Base-by-base conservation (phyloP, 2,113 vertebrate genomes). In the Reinhardtius hippoglossoides region DNA sequence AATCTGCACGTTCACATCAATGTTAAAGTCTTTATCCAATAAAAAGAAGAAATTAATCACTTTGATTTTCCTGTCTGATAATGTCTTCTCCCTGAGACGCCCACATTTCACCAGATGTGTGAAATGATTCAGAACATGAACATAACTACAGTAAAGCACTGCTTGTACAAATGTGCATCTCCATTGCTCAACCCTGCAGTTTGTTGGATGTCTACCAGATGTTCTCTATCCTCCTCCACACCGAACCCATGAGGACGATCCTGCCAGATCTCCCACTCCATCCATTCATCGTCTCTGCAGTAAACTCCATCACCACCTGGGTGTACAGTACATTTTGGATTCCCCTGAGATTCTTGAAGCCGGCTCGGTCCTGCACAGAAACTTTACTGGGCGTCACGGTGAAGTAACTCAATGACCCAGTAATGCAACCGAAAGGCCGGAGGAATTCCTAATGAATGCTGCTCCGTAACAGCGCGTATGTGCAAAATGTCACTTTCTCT, bases 171-270 rank as follows among this genome's bases (percentile, higher is more conserved):
- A 15, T 16, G 31, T 4, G 4, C 7, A 8, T 67, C 56, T 71
- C 15, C 7, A 26, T 73, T 82, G 15, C 56, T 21, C 40, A 59
- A 62, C 10, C 46, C 13, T 7, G 40, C 23, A 27, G n/a, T 18
- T 31, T 57, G 16, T 27, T 10, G 9, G 12, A 26, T 7, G 12
- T 77, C 35, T 12, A 21, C 35, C 82, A 85, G 82, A 89, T 83
- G 78, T 86, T 84, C 69, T 31, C 58, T 24, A 20, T 82, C 70
- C 73, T 78, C 76, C 78, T 84, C 78, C 44, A 27, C 68, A 67
- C 1, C 35, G 40, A 58, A 55, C 20, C 24, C 37, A 12, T 20
- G 59, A 71, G 64, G 72, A 56, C 0, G 5, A 61, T 70, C 18
- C 62, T 60, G 23, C 71, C 72, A 70, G 67, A 56, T 65, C 70